Base-by-base conservation (phyloP, 92 coral and sea anemone genomes). In the Porites divaricata region DNA sequence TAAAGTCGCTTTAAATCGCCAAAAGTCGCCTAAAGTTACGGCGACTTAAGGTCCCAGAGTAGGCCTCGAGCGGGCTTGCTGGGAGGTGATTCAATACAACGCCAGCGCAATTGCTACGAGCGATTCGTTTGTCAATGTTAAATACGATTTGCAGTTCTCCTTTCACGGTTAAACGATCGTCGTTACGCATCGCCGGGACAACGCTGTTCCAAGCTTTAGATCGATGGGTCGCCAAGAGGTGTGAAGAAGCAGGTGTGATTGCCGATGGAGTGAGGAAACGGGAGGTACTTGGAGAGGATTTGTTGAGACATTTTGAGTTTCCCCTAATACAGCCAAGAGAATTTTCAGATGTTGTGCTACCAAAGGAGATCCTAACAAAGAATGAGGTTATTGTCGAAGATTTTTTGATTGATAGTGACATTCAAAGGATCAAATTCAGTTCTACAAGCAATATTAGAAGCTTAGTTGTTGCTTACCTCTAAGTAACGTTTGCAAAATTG, bases 141-240 rank as follows among this genome's bases (percentile, higher is more conserved):
- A 26, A 11, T 9, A 26, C 15, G 70, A 66, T 21, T 14, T 66
- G 15, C 25, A 22, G 15, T 9, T 24, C 3, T 20, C 70, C 9
- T 68, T 68, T 26, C n/a, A n/a, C n/a, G n/a, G 19, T 68, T 1
- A 21, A 68, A 26, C 48, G 72, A 26, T 68, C 72, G 51, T 68
- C 72, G 13, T 68, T 68, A 20, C 28, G 4, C 16, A 28, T 68
- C 3, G 51, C 26, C 51, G 72, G 25, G 51, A 41, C 35, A 7
- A 16, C 6, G 6, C 11, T 68, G 50, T 68, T 68, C 26, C 9
- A 49, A 14, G 82, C 51, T 17, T 20, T 68, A 13, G 28, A 68
- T 68, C 72, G 72, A n/a, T 68, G 72, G 72, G 72, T 51, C 16
- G 51, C 72, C 26, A 26, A 68, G 51, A 68, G 50, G 35, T 68